Evolutionary conservation across 2,113 vertebrate genomes (phyloP).

Genomic region (Cichladusa arquata): DNA sequence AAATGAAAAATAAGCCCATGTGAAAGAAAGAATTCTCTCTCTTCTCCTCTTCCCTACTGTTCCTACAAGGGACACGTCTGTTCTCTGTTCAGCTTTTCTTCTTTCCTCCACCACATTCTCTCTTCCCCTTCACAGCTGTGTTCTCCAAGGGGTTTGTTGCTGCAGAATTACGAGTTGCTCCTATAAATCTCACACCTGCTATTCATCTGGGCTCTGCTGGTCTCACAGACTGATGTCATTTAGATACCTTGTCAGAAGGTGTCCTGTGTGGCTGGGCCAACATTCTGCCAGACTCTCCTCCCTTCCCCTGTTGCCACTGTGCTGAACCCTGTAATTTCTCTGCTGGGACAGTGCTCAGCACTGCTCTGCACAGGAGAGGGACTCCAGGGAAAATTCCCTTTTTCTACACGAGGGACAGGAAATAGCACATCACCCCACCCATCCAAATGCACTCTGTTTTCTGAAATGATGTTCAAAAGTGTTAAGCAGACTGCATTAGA

Average conservation of each 20-base stretch:
- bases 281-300: not conserved
- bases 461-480: not conserved
- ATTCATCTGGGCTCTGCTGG: not conserved
- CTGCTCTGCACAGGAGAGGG: fast-evolving
- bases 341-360: not conserved
- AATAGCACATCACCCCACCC: not conserved
- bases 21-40: not conserved
- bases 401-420: not conserved
- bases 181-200: not conserved
- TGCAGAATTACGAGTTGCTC: not conserved
- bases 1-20: not conserved
- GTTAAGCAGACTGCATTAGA: not conserved
- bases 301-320: not conserved
- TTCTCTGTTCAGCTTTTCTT: not conserved
- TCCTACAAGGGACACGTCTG: fast-evolving
- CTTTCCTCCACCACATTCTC: not conserved
- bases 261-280: not conserved
- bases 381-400: not conserved
- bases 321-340: not conserved
- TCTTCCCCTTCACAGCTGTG: not conserved
- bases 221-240: not conserved
- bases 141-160: not conserved
- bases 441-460: not conserved
- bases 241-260: not conserved
- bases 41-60: not conserved